Base-by-base conservation (phyloP, 2,888 invertebrate species). In the Caenorhabditis japonica region DNA sequence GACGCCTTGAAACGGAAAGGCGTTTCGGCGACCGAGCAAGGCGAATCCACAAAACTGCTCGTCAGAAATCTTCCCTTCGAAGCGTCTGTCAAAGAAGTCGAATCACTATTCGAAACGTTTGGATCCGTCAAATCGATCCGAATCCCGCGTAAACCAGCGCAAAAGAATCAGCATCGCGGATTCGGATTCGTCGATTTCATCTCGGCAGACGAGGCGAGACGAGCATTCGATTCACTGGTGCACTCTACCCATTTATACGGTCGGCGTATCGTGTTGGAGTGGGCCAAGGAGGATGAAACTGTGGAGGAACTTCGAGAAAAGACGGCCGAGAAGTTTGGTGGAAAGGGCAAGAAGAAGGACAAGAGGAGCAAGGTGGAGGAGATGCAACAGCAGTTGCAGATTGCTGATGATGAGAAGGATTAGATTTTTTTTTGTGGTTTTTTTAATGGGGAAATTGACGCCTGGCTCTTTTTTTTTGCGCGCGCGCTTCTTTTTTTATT, bases 201-300 rank as follows among this genome's bases (percentile, higher is more conserved):
- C 13, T 75, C 75, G 5, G 59, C 58, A 1, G 92, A 92, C 77
- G 95, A 96, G 89, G 97, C 99, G 0, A 95, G 95, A 93, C 91
- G 92, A 88, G 97, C 97, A 0, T 95, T 96, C 89, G 93, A 94
- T 76, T 47, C 83, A 12, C 76, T 87, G 10, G 77, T 93, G 82
- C 94, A 94, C 88, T 96, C 96, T 84, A 97, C 97, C 59, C 99
- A 99, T 91, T 93, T 99, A 89, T 97, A 95, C 89, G 97, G 97
- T 0, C 91, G 97, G 79, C 91, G 97, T 60, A 90, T 99, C 83
- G 96, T 95, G 0, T 89, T 99, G 70, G 97, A 99, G 90, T 99
- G 97, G 97, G 94, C 95, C 62, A 86, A 88, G 27, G 92, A 92
- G 34, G 93, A 93, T 87, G 89, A 89, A 30, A 92, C 92, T 75